These are phyloP conservation scores for Campoplex nolae DNA, from an alignment of 2,888 invertebrate genomes.

Conservation along the genomic window DNA sequence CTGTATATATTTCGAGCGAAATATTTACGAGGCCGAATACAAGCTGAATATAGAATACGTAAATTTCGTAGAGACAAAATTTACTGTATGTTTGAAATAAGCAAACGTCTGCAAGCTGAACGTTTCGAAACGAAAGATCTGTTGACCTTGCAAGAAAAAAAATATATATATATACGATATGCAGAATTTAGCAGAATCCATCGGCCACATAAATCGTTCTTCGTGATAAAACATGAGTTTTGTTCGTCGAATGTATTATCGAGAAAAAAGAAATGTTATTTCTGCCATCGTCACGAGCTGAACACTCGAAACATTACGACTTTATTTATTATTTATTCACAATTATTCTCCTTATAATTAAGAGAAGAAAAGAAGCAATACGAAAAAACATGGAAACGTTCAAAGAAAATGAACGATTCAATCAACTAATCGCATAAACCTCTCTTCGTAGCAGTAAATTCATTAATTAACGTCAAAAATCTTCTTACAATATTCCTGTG, in stretches of 20 bases:
- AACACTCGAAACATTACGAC: neutral
- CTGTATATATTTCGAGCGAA: neutral
- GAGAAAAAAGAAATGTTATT: neutral
- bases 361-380: neutral
- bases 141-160: neutral
- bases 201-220: neutral
- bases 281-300: neutral
- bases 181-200: neutral
- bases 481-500: neutral
- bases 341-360: neutral
- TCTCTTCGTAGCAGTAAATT: neutral
- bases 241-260: neutral
- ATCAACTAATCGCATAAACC: neutral
- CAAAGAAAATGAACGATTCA: neutral
- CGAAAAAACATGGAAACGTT: neutral
- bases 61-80: conserved; percentile 17
- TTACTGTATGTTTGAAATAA: neutral
- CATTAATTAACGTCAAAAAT: conserved; percentile 2
- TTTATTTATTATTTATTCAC: neutral
- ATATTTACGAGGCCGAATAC: conserved; percentile 4
- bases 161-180: neutral
- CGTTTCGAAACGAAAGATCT: neutral
- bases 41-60: conserved; percentile 27
- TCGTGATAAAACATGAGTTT: neutral
- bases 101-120: neutral